These are phyloP conservation scores for Typhlichthys eigenmanni DNA, from an alignment of 2,797 vertebrate genomes.

Conservation along the genomic window DNA sequence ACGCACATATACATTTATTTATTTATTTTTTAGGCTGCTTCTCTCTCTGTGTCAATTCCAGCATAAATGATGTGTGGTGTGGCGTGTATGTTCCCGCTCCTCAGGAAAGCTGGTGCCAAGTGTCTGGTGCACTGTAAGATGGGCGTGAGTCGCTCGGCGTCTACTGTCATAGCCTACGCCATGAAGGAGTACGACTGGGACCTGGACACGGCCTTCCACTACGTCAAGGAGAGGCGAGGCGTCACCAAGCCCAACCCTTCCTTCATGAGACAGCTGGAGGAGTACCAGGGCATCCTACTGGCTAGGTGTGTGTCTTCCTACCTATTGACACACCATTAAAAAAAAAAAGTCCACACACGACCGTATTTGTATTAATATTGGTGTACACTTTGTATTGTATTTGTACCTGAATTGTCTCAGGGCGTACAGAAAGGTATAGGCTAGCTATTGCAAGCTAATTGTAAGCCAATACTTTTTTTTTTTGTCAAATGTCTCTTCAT, in stretches of 20 bases:
- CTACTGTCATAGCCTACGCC: conserved; percentile 96
- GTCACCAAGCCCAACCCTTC: conserved; percentile 97
- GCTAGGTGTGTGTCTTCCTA: conserved; percentile 83
- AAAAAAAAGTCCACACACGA: background rate
- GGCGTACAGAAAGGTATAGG: too few relatives aligned
- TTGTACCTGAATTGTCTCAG: too few relatives aligned
- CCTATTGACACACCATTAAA: background rate
- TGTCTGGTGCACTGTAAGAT: conserved; percentile 99
- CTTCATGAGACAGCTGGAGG: conserved; percentile 97
- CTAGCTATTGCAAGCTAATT: too few relatives aligned
- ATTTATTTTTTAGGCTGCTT: background rate
- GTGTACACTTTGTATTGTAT: too few relatives aligned
- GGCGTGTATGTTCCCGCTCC: background rate
- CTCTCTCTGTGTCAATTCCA: background rate
- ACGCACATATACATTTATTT: too few relatives aligned
- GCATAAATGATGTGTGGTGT: too few relatives aligned
- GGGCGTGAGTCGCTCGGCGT: conserved; percentile 96
- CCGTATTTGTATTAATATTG: too few relatives aligned
- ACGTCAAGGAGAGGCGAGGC: conserved; percentile 90
- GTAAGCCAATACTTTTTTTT: too few relatives aligned
- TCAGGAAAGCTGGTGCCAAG: conserved; percentile 92
- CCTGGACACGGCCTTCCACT: conserved; percentile 89
- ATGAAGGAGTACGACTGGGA: conserved; percentile 99
- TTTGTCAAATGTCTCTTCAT: too few relatives aligned
- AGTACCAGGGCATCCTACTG: conserved; percentile 96